Evolutionary conservation across 2,113 vertebrate species (phyloP).

Genomic region (Hipposideros armiger): DNA sequence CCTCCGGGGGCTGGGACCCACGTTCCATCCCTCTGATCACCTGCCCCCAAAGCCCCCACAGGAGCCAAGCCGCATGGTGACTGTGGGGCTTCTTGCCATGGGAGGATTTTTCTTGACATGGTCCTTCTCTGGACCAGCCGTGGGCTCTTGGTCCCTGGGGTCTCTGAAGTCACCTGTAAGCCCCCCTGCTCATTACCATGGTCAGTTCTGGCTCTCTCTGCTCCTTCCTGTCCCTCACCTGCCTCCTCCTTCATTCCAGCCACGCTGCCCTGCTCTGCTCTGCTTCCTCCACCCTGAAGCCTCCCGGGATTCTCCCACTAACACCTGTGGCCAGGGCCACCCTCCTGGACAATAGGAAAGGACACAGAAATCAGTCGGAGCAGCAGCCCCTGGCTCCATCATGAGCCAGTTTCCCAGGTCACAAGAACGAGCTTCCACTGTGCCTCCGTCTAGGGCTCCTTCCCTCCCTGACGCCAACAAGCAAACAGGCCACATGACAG

Average conservation of each 20-base stretch:
- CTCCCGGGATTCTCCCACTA: neutral
- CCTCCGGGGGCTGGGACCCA: neutral
- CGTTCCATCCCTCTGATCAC: neutral
- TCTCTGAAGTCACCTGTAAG: neutral
- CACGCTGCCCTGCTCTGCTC: neutral
- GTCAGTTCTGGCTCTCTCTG: neutral
- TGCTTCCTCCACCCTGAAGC: neutral
- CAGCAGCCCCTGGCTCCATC: neutral
- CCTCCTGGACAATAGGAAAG: neutral
- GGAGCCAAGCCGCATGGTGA: neutral
- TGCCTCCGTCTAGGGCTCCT: neutral
- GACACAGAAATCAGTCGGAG: neutral
- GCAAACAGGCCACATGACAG: rapidly evolving
- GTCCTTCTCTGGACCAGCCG: rapidly evolving
- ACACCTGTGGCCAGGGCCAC: neutral
- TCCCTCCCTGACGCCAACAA: neutral
- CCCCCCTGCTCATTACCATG: neutral
- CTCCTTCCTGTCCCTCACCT: neutral
- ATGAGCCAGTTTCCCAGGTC: neutral
- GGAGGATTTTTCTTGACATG: too few species aligned
- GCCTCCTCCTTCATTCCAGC: neutral
- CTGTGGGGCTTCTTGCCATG: neutral
- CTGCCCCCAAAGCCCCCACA: neutral
- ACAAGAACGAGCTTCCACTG: neutral
- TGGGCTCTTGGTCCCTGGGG: neutral